Base-by-base conservation (phyloP, 1,140 invertebrate genomes). In the Acromyrmex heyeri region DNA sequence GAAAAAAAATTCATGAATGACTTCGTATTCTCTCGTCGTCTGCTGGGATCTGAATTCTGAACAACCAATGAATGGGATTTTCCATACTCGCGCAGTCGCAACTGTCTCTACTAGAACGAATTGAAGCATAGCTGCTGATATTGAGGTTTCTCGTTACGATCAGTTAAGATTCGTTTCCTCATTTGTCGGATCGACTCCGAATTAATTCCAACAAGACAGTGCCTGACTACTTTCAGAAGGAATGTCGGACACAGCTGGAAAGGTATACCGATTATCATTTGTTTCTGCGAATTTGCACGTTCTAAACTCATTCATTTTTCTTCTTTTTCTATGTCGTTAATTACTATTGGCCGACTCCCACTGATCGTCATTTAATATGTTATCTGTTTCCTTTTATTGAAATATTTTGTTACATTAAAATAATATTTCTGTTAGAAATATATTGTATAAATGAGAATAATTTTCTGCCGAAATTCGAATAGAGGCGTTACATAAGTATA, bases 221-320 rank as follows among this genome's bases (percentile, higher is more conserved):
- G 24, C 30, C 4, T 16, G 21, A 50, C 8, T 18, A 64, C 50
- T 64, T 64, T 78, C 0, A 24, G 1, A 50, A 78, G 0, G 30
- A 44, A 93, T 94, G 93, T 87, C 89, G 2, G 55, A 76, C 27
- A 92, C 90, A 2, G 82, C 30, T 50, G 92, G 92, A 86, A 92
- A 94, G 85, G 93, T 93, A 30, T 30, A 92, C n/a, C 6, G 14
- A 27, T 67, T 10, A 6, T 0, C 3, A 38, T 6, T 38, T 67
- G 48, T 65, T 67, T 69, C 6, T 21, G 3, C n/a, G n/a, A 67
- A 34, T 34, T 57, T 21, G 1, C 3, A n/a, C 2, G 4, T 30
- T 78, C 4, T 44, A 65, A 57, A 57, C 8, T 62, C 1, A 0
- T 62, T 62, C 14, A 6, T 27, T 62, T 10, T 27, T 30, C 18